Conservation (phyloP, 2,797 vertebrate genomes). For the Sebastes hopkinsi region DNA sequence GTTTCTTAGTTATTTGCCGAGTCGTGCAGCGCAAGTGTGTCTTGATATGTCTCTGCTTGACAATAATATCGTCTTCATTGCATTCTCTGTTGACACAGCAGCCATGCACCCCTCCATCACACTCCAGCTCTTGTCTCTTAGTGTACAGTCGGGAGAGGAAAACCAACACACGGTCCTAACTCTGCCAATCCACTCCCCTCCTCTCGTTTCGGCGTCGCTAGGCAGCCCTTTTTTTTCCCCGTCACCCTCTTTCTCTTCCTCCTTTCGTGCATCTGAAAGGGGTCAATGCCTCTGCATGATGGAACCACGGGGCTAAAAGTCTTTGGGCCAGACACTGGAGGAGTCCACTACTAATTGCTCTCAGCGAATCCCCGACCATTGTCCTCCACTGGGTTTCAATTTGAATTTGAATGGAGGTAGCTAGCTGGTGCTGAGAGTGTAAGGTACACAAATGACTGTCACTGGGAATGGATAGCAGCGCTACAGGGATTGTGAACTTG, state of each 20-base stretch:
- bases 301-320: slow-evolving; percentile 77
- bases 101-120: slow-evolving; percentile 62
- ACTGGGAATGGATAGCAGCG: slow-evolving; percentile 74
- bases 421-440: slow-evolving; percentile 81
- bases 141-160: slow-evolving; percentile 76
- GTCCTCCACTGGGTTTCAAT: slow-evolving; percentile 72
- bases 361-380: slow-evolving; percentile 71
- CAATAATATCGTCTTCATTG: slow-evolving; percentile 50
- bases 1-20: background rate
- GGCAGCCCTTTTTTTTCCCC: slow-evolving; percentile 60
- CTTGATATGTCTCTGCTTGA: slow-evolving; percentile 41
- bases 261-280: slow-evolving; percentile 74
- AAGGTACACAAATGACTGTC: slow-evolving; percentile 84
- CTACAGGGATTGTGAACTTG: slow-evolving; percentile 68
- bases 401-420: slow-evolving; percentile 83
- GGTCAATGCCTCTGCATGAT: slow-evolving; percentile 79
- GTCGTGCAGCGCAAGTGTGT: slow-evolving; percentile 5
- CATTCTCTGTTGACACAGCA: slow-evolving; percentile 66
- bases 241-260: slow-evolving; percentile 63
- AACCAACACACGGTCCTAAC: slow-evolving; percentile 71
- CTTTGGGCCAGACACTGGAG: slow-evolving; percentile 75
- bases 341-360: slow-evolving; percentile 82
- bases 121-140: slow-evolving; percentile 69
- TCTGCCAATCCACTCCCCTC: slow-evolving; percentile 68
- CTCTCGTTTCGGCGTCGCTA: slow-evolving; percentile 69